These are phyloP conservation scores for Ischnus inquisitorius DNA, from an alignment of 2,888 invertebrate species.

Conservation along the genomic window DNA sequence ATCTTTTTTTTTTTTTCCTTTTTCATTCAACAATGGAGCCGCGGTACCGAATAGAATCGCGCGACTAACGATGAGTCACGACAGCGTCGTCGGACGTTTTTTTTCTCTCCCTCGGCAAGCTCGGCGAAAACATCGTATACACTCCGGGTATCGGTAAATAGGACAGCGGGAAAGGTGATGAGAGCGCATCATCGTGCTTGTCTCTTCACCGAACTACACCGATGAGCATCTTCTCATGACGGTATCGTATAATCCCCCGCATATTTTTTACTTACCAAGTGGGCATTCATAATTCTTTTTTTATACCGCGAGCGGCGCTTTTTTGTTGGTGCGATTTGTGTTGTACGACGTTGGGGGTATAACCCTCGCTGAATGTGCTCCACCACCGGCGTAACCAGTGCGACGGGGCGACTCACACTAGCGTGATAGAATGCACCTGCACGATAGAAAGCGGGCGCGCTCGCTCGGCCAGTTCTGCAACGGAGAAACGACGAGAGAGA, in stretches of 20 bases:
- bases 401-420: slow-evolving; percentile 7
- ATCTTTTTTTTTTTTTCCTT: slow-evolving; percentile 27
- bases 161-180: slow-evolving; percentile 5
- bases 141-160: slow-evolving; percentile 32
- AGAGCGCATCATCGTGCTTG: slow-evolving; percentile 13
- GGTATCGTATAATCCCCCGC: neutral
- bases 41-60: slow-evolving; percentile 73
- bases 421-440: slow-evolving; percentile 12
- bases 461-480: neutral
- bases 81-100: slow-evolving; percentile 19
- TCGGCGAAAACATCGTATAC: neutral
- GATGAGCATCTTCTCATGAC: neutral
- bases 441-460: neutral
- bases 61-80: slow-evolving; percentile 68
- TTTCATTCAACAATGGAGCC: slow-evolving; percentile 48
- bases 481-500: slow-evolving; percentile 16
- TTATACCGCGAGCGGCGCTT: slow-evolving; percentile 20
- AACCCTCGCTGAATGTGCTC: slow-evolving; percentile 29
- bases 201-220: neutral
- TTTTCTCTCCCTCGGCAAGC: neutral
- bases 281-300: slow-evolving; percentile 71
- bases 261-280: slow-evolving; percentile 66
- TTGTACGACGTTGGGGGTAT: slow-evolving; percentile 4
- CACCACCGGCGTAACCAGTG: neutral
- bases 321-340: slow-evolving; percentile 28